A percentile compares a stretch with the other conserved stretches of the same genome.
These are phyloP conservation scores for Petroica traversi DNA, from an alignment of 2,113 vertebrate genomes.

Conservation along the genomic window DNA sequence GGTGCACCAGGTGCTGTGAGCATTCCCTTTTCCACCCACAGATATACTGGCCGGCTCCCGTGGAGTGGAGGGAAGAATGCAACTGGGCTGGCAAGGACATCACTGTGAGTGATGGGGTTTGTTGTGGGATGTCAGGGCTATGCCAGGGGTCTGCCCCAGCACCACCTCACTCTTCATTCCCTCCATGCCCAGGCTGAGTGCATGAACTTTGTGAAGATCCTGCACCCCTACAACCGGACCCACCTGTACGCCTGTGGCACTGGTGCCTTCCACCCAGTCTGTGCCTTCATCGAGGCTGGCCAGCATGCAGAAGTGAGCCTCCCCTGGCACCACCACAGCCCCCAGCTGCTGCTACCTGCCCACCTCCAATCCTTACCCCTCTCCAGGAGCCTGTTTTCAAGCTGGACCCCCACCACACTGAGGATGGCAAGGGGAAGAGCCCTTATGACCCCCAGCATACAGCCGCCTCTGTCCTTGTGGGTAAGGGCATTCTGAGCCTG, in stretches of 20 bases:
- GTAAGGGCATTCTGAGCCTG: conserved; percentile 64
- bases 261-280: conserved; percentile 93
- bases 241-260: conserved; percentile 94
- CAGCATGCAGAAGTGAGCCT: conserved; percentile 85
- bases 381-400: conserved; percentile 87
- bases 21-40: conserved; percentile 16
- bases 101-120: conserved; percentile 78
- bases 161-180: accelerated
- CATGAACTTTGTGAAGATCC: conserved; percentile 94
- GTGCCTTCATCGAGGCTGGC: conserved; percentile 88
- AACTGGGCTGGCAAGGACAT: conserved; percentile 99
- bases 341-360: neutral
- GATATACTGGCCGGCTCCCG: conserved; percentile 95
- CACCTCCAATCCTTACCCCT: neutral
- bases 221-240: conserved; percentile 91
- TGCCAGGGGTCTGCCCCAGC: neutral
- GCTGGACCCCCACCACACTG: conserved; percentile 74
- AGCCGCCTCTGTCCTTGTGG: conserved; percentile 88
- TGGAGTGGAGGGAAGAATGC: conserved; percentile 97
- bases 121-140: neutral
- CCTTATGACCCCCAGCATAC: conserved; percentile 90
- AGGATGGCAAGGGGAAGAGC: conserved; percentile 95
- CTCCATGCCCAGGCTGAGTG: conserved; percentile 84
- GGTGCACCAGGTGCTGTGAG: neutral
- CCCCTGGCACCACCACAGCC: neutral